Base-by-base conservation (phyloP, 2,888 invertebrate species). In the Hydrotaea cyrtoneurina region DNA sequence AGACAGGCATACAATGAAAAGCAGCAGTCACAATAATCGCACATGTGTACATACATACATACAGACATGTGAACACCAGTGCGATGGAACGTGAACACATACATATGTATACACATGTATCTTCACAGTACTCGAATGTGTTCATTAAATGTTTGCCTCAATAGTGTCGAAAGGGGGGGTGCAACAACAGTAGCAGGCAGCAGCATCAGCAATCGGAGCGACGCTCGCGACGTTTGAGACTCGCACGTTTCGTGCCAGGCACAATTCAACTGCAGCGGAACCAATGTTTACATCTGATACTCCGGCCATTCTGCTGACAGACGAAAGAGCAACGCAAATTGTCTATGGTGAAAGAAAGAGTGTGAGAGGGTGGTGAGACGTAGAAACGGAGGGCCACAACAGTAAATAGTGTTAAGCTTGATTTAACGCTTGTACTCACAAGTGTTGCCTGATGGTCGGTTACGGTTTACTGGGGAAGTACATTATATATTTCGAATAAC, bases 221-320 rank as follows among this genome's bases (percentile, higher is more conserved):
- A 31, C 17, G 62, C n/a, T n/a, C 62, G 69, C 39, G 43, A 62
- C 31, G 31, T 31, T 66, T 76, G 73, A 64, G 82, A 81, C 79
- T 82, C 85, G 77, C 79, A 82, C 85, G 77, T 85, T 82, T 85
- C 74, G 85, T 85, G 74, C 85, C 85, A 85, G 85, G 85, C 85
- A 85, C 85, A 75, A 57, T 69, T 81, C 80, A 64, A 62, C 55
- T 85, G 74, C 77, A 85, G 62, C 82, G 69, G 73, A 80, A 80
- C 53, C 77, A 80, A 77, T 74, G 73, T 69, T 82, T 77, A 59
- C 55, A 59, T 69, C 46, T 69, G 69, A 69, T 69, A 69, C 69
- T 46, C 46, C 39, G 69, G 46, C 43, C 46, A 69, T 46, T 15
- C 13, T 23, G 15, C 11, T 7, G 31, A 31, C 31, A 31, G 31